A percentile compares a stretch with the other conserved stretches of the same genome.
Conservation (phyloP, 2,113 vertebrate species). For the Muntiacus muntjak region DNA sequence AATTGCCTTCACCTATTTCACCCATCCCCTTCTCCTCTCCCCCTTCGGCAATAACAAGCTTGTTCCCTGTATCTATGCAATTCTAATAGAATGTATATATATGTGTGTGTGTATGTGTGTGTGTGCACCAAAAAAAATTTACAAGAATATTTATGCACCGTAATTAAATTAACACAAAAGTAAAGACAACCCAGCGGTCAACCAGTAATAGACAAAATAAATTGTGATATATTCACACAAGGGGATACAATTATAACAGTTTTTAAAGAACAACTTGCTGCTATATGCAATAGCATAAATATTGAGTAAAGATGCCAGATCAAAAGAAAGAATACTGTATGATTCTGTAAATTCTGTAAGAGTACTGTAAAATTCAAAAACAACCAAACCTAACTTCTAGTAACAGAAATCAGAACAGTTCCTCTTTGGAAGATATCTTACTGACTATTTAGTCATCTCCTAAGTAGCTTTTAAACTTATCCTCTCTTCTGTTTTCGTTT, state of each 20-base stretch:
- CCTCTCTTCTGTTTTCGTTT: neutral
- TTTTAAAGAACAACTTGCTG: neutral
- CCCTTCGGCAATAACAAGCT: neutral
- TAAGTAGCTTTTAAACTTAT: neutral
- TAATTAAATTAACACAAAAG: conserved; percentile 25
- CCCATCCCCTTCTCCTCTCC: neutral
- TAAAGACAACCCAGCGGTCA: neutral
- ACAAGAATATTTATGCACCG: neutral
- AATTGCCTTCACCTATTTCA: neutral
- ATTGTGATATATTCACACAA: neutral
- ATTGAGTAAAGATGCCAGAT: neutral
- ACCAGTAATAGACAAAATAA: neutral
- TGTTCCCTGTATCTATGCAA: neutral
- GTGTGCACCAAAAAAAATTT: neutral
- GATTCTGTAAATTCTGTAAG: neutral
- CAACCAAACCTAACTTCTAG: neutral
- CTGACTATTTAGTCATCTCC: neutral
- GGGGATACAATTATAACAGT: neutral
- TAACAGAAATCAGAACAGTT: neutral
- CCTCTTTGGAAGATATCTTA: neutral
- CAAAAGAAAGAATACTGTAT: neutral
- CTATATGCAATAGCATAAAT: neutral
- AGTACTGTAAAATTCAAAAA: neutral
- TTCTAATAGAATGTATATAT: neutral
- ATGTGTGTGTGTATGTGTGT: neutral